Evolutionary conservation across 2,113 vertebrate species (phyloP), one percentile per base, ranked within the genome.

Genomic region (Pipa parva): DNA sequence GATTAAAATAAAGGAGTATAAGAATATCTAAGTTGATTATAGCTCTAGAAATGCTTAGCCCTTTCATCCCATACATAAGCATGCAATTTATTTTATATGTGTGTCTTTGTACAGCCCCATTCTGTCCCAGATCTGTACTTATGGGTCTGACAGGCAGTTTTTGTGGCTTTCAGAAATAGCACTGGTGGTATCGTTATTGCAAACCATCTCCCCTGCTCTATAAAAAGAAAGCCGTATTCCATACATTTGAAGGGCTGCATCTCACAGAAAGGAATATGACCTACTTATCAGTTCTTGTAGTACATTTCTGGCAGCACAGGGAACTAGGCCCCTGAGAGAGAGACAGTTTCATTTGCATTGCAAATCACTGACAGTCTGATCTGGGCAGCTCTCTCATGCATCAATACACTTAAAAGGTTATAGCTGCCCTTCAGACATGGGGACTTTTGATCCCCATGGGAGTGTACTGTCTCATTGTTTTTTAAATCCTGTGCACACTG

Each of bases 341-440:
- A 58, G 28, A 31, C 27, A 26, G 27, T 15, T 31, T 18, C 27
- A 56, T 58, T 58, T 58, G 31, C 29, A 58, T 36, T 58, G 55
- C 55, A 58, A 58, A 58, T 58, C 31, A 50, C 22, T 5, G 21
- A 17, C 17, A 28, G 48, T 3, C 6, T 37, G 29, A 27, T 63
- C 29, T 52, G 24, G 37, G 31, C 62, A 54, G 9, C 12, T 48
- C 39, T 63, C 48, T 48, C 28, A 37, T 29, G 60, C 60, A 63
- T 63, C 60, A 63, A 4, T 51, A 46, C 33, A 36, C 45, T 46
- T 48, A 31, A 63, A 63, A 63, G 60, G 60, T 63, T 28, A 63
- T 24, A 20, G 45, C 45, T 33, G 45, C 60, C 60, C 60, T 49
- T 46, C 46, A 56, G 52, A 56, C 52, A 56, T 4, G 27, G n/a